Percentiles rank a stretch among this genome's conserved stretches.
phyloP scores from a whole-genome alignment of 2,888 invertebrate genomes.

The Andrena flavipes region DNA sequence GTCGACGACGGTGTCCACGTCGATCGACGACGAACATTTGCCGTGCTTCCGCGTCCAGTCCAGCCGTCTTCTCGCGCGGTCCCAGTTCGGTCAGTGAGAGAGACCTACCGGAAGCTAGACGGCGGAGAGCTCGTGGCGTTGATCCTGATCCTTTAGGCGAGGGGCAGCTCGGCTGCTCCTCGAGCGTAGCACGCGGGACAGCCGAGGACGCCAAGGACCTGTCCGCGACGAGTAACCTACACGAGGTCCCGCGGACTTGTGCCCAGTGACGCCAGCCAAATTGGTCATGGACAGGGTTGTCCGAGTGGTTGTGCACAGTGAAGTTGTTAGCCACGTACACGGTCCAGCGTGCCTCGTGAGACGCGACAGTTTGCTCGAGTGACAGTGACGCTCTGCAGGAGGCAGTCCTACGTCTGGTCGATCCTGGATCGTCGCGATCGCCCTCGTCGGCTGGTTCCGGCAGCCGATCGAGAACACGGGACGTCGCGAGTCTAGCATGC shows the following conservation, averaged over 20 bases:
- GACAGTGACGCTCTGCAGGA: conserved; percentile 52
- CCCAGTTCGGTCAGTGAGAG: conserved; percentile 23
- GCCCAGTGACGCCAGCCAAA: conserved; percentile 40
- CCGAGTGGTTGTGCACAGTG: conserved; percentile 69
- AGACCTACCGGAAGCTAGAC: conserved; percentile 6
- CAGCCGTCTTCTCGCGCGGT: conserved; percentile 16
- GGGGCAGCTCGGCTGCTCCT: conserved; percentile 58
- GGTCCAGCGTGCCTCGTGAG: conserved; percentile 47
- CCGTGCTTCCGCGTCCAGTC: conserved; percentile 7
- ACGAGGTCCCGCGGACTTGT: conserved; percentile 13
- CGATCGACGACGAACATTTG: conserved; percentile 21
- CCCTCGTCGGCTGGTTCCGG: conserved; percentile 40
- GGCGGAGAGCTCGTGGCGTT: conserved; percentile 20
- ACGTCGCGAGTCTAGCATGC: conserved; percentile 26
- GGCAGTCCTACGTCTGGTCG: neutral
- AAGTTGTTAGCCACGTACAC: conserved; percentile 57
- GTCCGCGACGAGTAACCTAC: conserved; percentile 2
- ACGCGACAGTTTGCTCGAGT: conserved; percentile 48
- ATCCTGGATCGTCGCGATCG: conserved; percentile 38
- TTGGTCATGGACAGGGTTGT: conserved; percentile 69
- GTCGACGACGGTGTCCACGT: conserved; percentile 36
- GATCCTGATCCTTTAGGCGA: conserved; percentile 22
- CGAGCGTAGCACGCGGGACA: conserved; percentile 37
- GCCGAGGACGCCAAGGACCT: conserved; percentile 19
- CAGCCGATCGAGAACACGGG: conserved; percentile 33